Evolutionary conservation across 2,113 vertebrate species (phyloP).

Genomic region (Sitta europaea): DNA sequence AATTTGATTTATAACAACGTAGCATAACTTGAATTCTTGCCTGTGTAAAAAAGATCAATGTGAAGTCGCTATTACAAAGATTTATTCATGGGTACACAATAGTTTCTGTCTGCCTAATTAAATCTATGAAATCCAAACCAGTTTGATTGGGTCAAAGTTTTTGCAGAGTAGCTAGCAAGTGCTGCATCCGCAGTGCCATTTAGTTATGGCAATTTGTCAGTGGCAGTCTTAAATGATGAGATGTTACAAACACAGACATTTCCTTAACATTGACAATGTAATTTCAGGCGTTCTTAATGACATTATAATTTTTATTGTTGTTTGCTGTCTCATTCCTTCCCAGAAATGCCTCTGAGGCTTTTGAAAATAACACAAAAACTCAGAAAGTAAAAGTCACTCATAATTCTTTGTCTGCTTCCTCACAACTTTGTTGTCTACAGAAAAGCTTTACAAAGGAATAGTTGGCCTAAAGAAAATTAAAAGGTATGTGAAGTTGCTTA

Average conservation of each 20-base stretch:
- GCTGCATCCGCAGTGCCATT: background rate
- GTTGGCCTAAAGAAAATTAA: background rate
- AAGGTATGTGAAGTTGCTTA: background rate
- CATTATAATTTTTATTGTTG: background rate
- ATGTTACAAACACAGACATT: background rate
- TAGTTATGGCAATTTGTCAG: background rate
- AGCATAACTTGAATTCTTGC: slow-evolving; percentile 8
- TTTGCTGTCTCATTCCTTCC: background rate
- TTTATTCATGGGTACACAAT: background rate
- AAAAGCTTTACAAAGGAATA: background rate
- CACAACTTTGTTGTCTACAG: background rate
- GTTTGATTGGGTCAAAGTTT: background rate
- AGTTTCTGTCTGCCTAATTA: slow-evolving; percentile 4
- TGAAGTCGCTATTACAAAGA: background rate
- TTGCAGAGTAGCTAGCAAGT: background rate
- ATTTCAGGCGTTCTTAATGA: background rate
- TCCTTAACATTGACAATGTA: background rate
- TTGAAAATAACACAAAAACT: background rate
- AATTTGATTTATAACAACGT: slow-evolving; percentile 10
- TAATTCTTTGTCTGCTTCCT: background rate
- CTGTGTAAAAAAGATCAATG: background rate
- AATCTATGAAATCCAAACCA: background rate
- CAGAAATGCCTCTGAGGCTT: background rate
- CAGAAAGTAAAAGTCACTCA: background rate
- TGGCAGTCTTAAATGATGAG: background rate